Evolutionary conservation across 1,140 invertebrate genomes (phyloP).

Genomic region (Lordiphosa collinella): DNA sequence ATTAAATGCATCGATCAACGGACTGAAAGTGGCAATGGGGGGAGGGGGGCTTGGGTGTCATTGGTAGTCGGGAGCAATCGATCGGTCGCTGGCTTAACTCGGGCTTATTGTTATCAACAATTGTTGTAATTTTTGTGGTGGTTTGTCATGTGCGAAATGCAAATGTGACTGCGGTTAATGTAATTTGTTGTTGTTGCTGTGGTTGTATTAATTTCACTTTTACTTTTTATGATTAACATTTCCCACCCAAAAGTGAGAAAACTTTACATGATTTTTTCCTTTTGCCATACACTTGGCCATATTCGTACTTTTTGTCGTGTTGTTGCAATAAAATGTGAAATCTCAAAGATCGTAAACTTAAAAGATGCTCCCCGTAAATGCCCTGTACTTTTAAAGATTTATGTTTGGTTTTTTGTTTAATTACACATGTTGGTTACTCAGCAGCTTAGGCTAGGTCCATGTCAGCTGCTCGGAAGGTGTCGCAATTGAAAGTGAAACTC

Average conservation of each 20-base stretch:
- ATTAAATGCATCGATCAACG: slow-evolving; percentile 27
- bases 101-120: slow-evolving; percentile 50
- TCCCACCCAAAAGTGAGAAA: slow-evolving; percentile 72
- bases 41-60: slow-evolving; percentile 19
- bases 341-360: slow-evolving; percentile 64
- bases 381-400: slow-evolving; percentile 17
- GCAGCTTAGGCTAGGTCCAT: slow-evolving; percentile 20
- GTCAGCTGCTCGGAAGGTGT: slow-evolving; percentile 29
- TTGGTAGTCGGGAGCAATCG: slow-evolving; percentile 50
- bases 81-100: slow-evolving; percentile 21
- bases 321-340: slow-evolving; percentile 68
- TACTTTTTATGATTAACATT: slow-evolving; percentile 75
- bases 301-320: slow-evolving; percentile 47
- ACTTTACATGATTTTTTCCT: slow-evolving; percentile 57
- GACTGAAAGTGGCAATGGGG: background rate
- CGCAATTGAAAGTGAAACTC: slow-evolving; percentile 74
- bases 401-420: slow-evolving; percentile 53
- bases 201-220: slow-evolving; percentile 71
- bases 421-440: slow-evolving; percentile 57
- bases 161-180: slow-evolving; percentile 59
- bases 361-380: slow-evolving; percentile 37
- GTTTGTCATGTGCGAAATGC: slow-evolving; percentile 63
- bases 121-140: slow-evolving; percentile 27
- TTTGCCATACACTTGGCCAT: slow-evolving; percentile 29
- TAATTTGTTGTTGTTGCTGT: slow-evolving; percentile 35